A percentile compares a stretch with the other conserved stretches of the same genome.
Conservation (phyloP, 2,113 vertebrate species). For the Oophaga pumilio region DNA sequence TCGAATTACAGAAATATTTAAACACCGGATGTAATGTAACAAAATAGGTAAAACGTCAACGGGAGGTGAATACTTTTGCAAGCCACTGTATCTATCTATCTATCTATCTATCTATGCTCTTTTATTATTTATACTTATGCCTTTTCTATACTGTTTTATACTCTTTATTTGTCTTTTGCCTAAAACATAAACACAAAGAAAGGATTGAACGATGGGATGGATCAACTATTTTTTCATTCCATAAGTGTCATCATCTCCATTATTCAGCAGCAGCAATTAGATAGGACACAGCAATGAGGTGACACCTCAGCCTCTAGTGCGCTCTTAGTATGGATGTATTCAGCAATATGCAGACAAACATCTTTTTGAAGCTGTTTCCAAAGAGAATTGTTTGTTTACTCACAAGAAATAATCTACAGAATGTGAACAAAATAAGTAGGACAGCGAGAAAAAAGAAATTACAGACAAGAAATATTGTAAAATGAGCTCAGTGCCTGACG, state of each 20-base stretch:
- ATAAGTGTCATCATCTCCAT: neutral
- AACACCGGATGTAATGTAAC: too few species aligned
- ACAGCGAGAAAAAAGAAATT: neutral
- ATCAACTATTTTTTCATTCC: neutral
- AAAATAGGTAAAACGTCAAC: too few species aligned
- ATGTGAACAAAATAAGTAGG: conserved; percentile 20
- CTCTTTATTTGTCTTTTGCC: too few species aligned
- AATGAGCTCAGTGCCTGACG: neutral
- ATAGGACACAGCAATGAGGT: neutral
- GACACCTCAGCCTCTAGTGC: neutral
- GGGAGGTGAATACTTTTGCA: too few species aligned
- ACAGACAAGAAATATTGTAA: neutral
- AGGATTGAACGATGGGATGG: neutral
- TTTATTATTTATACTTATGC: too few species aligned
- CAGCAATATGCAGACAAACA: conserved; percentile 15
- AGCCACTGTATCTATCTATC: too few species aligned
- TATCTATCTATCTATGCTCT: too few species aligned
- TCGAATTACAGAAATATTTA: too few species aligned
- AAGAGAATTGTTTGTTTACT: conserved; percentile 37
- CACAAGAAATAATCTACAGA: conserved; percentile 1
- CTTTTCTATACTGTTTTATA: too few species aligned
- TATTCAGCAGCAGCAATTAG: conserved; percentile 5
- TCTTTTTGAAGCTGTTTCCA: conserved; percentile 31
- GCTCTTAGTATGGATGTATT: conserved; percentile 39
- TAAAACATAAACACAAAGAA: neutral